These are phyloP conservation scores for Stenchaetothrips biformis DNA, from an alignment of 2,888 invertebrate species.

Conservation along the genomic window DNA sequence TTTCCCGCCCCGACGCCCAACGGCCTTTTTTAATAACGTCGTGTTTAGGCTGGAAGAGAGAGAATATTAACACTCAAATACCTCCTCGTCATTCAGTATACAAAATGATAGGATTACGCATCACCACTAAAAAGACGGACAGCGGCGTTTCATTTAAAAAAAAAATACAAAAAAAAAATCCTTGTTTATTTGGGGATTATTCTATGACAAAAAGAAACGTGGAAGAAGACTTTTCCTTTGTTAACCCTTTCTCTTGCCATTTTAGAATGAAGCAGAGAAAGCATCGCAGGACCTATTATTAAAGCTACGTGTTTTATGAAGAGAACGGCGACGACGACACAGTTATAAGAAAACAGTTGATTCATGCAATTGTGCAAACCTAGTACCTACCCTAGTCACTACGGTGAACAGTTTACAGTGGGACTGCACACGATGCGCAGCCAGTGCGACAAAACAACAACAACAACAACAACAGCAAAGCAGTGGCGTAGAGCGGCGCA, in stretches of 20 bases:
- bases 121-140: background rate
- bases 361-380: background rate
- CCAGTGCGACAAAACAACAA: background rate
- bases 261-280: background rate
- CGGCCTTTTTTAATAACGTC: background rate
- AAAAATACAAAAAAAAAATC: background rate
- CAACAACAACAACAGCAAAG: background rate
- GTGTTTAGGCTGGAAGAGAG: slow-evolving; percentile 9
- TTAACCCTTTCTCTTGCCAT: background rate
- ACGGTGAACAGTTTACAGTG: background rate
- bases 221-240: background rate
- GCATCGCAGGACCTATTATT: background rate
- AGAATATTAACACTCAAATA: slow-evolving; percentile 4
- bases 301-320: background rate
- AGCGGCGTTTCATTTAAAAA: background rate
- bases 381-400: background rate
- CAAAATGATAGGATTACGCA: slow-evolving; percentile 4
- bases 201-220: background rate
- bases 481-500: background rate
- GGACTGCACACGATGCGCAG: background rate
- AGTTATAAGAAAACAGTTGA: background rate
- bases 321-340: background rate
- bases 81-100: background rate
- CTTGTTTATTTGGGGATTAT: background rate
- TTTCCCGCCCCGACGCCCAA: background rate